Evolutionary conservation across 2,888 invertebrate genomes (phyloP).

Genomic region (Rotaria macrura): DNA sequence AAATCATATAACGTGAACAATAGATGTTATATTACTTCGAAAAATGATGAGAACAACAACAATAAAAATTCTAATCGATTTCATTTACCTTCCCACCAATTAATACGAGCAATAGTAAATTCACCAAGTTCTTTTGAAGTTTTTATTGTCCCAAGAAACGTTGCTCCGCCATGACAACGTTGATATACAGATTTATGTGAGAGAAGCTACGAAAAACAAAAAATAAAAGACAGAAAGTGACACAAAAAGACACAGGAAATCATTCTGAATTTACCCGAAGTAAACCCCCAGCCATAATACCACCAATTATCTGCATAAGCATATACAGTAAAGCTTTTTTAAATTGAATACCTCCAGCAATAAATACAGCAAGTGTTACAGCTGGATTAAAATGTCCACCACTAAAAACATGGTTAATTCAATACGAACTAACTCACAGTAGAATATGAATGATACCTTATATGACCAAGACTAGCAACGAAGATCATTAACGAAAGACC

Average conservation of each 20-base stretch:
- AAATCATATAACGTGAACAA: too few relatives aligned
- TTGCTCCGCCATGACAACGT: background rate
- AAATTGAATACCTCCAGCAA: background rate
- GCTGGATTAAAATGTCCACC: background rate
- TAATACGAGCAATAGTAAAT: background rate
- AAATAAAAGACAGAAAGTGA: too few relatives aligned
- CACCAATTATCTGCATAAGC: background rate
- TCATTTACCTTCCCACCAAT: background rate
- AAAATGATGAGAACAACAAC: too few relatives aligned
- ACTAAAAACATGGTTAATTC: background rate
- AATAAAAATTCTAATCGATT: background rate
- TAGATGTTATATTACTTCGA: too few relatives aligned
- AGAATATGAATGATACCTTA: background rate
- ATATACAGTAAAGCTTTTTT: background rate
- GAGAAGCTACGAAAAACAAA: background rate
- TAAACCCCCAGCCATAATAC: background rate
- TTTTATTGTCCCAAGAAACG: background rate
- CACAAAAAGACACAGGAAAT: too few relatives aligned
- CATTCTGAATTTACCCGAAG: too few relatives aligned
- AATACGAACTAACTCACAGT: background rate
- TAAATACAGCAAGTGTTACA: background rate
- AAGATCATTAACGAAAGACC: background rate
- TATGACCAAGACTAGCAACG: slow-evolving; percentile 13
- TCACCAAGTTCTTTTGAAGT: background rate
- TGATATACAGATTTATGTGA: background rate